Percentiles rank a stretch among this genome's conserved stretches.
These are phyloP conservation scores for Dusona sp. DNA, from an alignment of 2,888 invertebrate genomes.

Conservation along the genomic window DNA sequence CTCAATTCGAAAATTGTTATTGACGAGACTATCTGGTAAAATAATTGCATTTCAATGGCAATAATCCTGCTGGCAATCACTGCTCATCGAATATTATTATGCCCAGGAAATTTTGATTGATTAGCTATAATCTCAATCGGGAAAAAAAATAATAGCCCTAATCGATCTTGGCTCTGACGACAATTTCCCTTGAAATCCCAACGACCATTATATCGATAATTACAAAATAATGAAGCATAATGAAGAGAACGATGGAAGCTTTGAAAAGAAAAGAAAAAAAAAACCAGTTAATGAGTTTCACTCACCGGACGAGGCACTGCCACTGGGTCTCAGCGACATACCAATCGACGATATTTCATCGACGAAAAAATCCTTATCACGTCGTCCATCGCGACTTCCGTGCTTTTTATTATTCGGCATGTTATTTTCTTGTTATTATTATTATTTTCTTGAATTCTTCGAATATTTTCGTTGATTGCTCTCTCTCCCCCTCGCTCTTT, in stretches of 20 bases:
- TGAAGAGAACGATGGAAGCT: background rate
- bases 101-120: background rate
- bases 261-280: background rate
- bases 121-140: background rate
- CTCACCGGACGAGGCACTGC: slow-evolving; percentile 91
- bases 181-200: background rate
- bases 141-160: background rate
- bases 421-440: slow-evolving; percentile 61
- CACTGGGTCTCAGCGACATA: slow-evolving; percentile 91
- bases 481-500: background rate
- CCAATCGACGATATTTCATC: slow-evolving; percentile 93
- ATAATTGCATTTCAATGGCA: background rate
- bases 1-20: background rate
- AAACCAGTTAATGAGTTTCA: slow-evolving; percentile 67
- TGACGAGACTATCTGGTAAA: too few species aligned
- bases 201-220: background rate
- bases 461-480: background rate
- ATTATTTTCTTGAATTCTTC: slow-evolving; percentile 33
- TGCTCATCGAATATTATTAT: background rate
- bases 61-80: background rate
- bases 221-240: background rate
- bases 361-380: slow-evolving; percentile 81
- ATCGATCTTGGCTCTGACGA: background rate
- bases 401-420: slow-evolving; percentile 82
- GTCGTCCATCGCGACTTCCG: slow-evolving; percentile 80